Percentiles rank a stretch among this genome's conserved stretches.
These are phyloP conservation scores for Scrobipalpa atriplicella DNA, from an alignment of 2,888 invertebrate species.

Conservation along the genomic window DNA sequence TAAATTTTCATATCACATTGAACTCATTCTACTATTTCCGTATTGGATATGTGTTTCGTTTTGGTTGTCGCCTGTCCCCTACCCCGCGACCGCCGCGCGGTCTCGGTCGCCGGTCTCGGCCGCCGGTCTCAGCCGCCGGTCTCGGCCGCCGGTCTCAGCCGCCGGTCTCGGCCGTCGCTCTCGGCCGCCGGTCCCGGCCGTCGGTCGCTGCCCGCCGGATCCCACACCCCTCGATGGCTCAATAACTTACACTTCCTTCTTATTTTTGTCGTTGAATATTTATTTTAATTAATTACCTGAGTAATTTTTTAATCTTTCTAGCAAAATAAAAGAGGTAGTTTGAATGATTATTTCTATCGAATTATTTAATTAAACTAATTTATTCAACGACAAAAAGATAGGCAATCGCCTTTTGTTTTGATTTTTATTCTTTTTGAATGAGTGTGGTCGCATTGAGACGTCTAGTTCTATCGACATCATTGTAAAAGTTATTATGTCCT, in stretches of 20 bases:
- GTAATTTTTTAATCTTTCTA: not conserved
- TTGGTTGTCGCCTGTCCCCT: conserved; percentile 50
- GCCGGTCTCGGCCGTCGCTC: conserved; percentile 33
- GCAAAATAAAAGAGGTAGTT: not conserved
- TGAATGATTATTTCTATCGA: not conserved
- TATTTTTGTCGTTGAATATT: conserved; percentile 31
- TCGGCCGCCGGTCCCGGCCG: not conserved
- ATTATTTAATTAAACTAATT: not conserved
- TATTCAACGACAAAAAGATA: conserved; percentile 51
- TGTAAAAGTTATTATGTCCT: conserved; percentile 67
- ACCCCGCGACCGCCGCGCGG: not conserved
- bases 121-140: not conserved
- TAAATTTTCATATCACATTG: conserved; percentile 42
- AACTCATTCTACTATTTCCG: conserved; percentile 40
- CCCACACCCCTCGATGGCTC: conserved; percentile 37
- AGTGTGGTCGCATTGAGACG: conserved; percentile 65
- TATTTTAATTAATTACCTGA: no score
- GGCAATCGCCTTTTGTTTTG: conserved; percentile 65
- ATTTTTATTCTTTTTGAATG: conserved; percentile 67
- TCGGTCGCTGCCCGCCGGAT: not conserved
- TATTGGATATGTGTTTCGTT: conserved; percentile 49
- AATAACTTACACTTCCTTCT: conserved; percentile 37
- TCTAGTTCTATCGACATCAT: conserved; percentile 53
- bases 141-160: not conserved
- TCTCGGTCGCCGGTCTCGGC: not conserved